Base-by-base conservation (phyloP, 2,113 vertebrate genomes). In the Corythornis vintsioides region DNA sequence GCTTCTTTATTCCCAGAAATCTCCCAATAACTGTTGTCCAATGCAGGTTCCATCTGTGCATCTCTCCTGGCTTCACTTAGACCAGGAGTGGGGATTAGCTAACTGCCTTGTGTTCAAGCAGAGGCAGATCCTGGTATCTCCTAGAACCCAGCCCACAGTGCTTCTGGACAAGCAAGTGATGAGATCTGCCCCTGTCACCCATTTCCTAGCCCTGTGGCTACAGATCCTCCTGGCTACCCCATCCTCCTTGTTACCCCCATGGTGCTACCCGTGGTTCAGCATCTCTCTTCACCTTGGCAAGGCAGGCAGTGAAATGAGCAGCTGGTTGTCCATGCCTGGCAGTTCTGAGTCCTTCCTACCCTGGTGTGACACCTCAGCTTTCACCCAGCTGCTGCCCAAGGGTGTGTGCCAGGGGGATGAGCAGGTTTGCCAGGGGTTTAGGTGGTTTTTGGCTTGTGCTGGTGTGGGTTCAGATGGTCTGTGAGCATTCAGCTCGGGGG, bases 281-380 rank as follows among this genome's bases (percentile, higher is more conserved):
- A 19, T 52, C 3, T 9, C 38, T 63, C 31, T 33, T 56, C n/a
- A 6, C 40, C 42, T 9, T 1, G 26, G 15, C 38, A 11, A 26
- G 56, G 69, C 48, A 47, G 15, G 2, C 6, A 15, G 28, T 11
- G 50, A 25, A 28, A 4, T 11, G 55, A 73, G 26, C 3, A 2
- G 2, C 1, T 2, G 33, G 20, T 13, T 24, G 16, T 21, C 50
- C 1, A 0, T 29, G 26, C 31, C 22, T 57, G 69, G 35, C 35
- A 57, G 9, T 14, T 26, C n/a, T 0, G 6, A 10, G 22, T 52
- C 55, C 24, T 26, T 33, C 7, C 31, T 2, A 0, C 48, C 3
- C 8, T 3, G 19, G 10, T 28, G 15, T 60, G 70, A 22, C 28
- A 63, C 26, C 42, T 35, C 56, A 55, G 29, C 45, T 78, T 8